Conservation (phyloP, 2,888 invertebrate genomes). For the Morpho deidamia region DNA sequence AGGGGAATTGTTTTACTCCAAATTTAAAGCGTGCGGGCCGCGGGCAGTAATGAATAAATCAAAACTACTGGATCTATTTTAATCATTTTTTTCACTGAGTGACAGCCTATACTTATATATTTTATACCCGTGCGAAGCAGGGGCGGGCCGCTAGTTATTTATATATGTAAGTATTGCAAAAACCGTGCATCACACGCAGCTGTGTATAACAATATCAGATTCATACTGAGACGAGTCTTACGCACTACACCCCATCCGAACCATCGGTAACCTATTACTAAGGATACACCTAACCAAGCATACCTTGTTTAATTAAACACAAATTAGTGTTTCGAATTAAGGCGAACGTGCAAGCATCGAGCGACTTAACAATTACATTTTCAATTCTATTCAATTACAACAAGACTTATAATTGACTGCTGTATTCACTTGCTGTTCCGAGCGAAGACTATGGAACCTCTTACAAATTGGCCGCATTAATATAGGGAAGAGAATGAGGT, state of each 20-base stretch:
- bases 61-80: too few relatives aligned
- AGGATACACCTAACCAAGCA: slow-evolving; percentile 7
- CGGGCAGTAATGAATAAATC: too few relatives aligned
- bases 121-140: too few relatives aligned
- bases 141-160: too few relatives aligned
- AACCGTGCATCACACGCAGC: too few relatives aligned
- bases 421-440: slow-evolving; percentile 21
- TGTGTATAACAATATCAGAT: too few relatives aligned
- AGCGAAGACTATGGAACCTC: slow-evolving; percentile 53
- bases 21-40: too few relatives aligned
- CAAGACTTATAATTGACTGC: slow-evolving; percentile 19
- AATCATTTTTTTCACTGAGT: too few relatives aligned
- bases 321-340: slow-evolving; percentile 56
- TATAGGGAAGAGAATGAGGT: slow-evolving; percentile 43
- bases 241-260: not conserved
- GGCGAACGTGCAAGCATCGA: slow-evolving; percentile 29
- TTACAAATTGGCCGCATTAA: slow-evolving; percentile 74
- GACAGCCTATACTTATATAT: too few relatives aligned
- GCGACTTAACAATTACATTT: slow-evolving; percentile 10
- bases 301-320: slow-evolving; percentile 53
- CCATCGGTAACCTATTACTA: not conserved
- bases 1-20: too few relatives aligned
- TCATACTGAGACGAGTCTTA: too few relatives aligned
- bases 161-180: too few relatives aligned
- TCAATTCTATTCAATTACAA: slow-evolving; percentile 12